Evolutionary conservation across 2,113 vertebrate species (phyloP).

Genomic region (Corythaixoides concolor): DNA sequence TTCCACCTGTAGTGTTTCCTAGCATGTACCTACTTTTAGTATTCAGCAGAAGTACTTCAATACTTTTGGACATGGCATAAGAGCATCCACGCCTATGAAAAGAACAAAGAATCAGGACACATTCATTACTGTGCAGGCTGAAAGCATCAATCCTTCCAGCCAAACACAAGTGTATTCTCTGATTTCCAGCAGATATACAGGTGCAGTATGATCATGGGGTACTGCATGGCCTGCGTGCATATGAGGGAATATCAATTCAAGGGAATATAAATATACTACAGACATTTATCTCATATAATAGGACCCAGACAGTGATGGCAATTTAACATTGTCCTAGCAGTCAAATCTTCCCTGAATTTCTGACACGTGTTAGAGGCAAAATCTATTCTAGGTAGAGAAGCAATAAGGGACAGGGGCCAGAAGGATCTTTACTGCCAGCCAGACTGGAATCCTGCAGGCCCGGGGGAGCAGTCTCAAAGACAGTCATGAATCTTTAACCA

Average conservation of each 20-base stretch:
- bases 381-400: slow-evolving; percentile 5
- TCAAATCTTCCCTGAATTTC: not conserved
- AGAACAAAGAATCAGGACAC: not conserved
- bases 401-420: not conserved
- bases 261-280: not conserved
- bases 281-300: not conserved
- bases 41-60: not conserved
- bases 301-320: not conserved
- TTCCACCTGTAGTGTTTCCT: not conserved
- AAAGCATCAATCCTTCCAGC: not conserved
- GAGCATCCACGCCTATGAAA: not conserved
- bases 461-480: not conserved
- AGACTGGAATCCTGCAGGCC: slow-evolving; percentile 36
- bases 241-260: not conserved
- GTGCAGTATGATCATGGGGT: not conserved
- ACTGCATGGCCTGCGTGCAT: not conserved
- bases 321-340: not conserved
- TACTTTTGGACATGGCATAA: not conserved
- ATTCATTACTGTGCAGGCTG: not conserved
- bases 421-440: slow-evolving; percentile 17
- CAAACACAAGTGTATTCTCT: not conserved
- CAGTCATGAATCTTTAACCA: slow-evolving; percentile 61
- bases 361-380: not conserved
- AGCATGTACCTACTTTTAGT: not conserved
- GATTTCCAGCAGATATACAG: not conserved